Evolutionary conservation across 2,113 vertebrate genomes (phyloP), one percentile per base, ranked within the genome.

Genomic region (Laterallus jamaicensis): DNA sequence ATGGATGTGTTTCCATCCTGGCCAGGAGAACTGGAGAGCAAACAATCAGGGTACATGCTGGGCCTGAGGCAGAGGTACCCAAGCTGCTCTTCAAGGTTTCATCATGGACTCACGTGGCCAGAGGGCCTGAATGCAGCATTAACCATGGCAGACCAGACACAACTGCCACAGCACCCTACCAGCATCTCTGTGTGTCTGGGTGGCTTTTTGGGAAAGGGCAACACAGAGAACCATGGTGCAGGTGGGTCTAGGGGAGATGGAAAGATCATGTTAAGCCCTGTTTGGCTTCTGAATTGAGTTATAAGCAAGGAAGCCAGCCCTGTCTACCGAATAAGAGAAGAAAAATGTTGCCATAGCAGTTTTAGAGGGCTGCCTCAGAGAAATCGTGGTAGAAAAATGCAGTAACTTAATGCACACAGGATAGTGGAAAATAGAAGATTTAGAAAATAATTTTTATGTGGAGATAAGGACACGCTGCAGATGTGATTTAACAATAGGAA

Each of bases 341-440:
- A 81, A 83, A 86, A 92, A 52, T 74, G 52, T 74, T 92, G 80
- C 26, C 66, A 32, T 52, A 86, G 37, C 19, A 55, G 32, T 86
- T 86, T 86, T 44, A 58, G 40, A 54, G 29, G 6, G 17, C 13
- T 77, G 28, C 42, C 42, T 81, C 77, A 68, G 37, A 92, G 28
- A 77, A 84, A 49, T 26, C 66, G 52, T 75, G 60, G 63, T 52
- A 49, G 86, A 64, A 92, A 73, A 92, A 92, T 52, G 11, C 21
- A 63, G 37, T 18, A 71, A 42, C n/a, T 67, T 64, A 73, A 83
- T 31, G 3, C 42, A 67, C 52, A 75, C 9, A 29, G 7, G 63
- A 42, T 82, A 93, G 88, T 58, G 29, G 82, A 14, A 90, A 93
- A 75, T 15, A 75, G 60, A 86, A 92, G 31, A 78, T 67, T 76